Percentiles rank a stretch among this genome's conserved stretches.
phyloP scores from a whole-genome alignment of 2,113 vertebrate species.

The Coptodon rendalli region DNA sequence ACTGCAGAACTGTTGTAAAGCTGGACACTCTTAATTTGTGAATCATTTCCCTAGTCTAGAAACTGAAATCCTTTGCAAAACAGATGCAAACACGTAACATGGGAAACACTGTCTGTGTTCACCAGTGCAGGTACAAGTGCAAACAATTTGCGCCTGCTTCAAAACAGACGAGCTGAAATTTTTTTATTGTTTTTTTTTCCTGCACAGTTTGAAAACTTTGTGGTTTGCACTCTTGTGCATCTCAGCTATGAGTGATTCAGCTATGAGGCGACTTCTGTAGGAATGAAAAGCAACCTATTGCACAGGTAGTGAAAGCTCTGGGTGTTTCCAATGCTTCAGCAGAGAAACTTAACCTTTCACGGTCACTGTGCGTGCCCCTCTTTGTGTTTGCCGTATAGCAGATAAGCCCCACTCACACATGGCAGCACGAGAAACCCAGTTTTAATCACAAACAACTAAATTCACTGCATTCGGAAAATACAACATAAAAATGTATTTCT shows the following conservation, averaged over 20 bases:
- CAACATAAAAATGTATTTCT: not conserved
- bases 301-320: not conserved
- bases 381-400: not conserved
- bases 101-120: not conserved
- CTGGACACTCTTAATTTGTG: slow-evolving; percentile 11
- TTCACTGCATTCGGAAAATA: not conserved
- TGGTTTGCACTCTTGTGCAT: not conserved
- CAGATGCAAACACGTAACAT: slow-evolving; percentile 44
- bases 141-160: not conserved
- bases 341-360: not conserved
- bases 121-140: not conserved
- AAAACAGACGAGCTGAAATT: not conserved
- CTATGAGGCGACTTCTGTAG: not conserved
- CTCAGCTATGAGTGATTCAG: not conserved
- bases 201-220: not conserved
- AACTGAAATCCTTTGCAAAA: slow-evolving; percentile 45
- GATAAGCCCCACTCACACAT: not conserved
- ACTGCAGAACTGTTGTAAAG: not conserved
- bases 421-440: not conserved
- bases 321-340: not conserved
- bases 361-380: not conserved
- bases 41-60: slow-evolving; percentile 31
- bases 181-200: not conserved
- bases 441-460: not conserved
- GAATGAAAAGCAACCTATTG: not conserved